phyloP scores from a whole-genome alignment of 2,888 invertebrate species.

The Andrena camellia region DNA sequence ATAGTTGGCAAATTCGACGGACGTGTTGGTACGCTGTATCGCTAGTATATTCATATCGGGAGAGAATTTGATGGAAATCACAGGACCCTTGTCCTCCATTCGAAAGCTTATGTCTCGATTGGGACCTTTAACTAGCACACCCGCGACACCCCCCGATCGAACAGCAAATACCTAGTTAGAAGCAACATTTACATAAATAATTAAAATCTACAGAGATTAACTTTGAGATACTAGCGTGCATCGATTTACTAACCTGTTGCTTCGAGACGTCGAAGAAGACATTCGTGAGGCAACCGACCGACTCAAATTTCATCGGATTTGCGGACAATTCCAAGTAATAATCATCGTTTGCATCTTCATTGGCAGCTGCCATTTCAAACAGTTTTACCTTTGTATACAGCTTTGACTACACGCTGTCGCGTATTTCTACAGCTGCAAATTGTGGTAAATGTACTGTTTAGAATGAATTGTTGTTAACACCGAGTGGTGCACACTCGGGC shows the following conservation, averaged over 20 bases:
- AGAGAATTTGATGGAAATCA: slow-evolving; percentile 97
- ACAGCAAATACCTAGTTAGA: slow-evolving; percentile 93
- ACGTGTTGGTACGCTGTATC: slow-evolving; percentile 93
- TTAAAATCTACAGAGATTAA: neutral
- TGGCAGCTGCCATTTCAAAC: slow-evolving; percentile 41
- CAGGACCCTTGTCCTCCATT: slow-evolving; percentile 96
- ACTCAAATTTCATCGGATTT: slow-evolving; percentile 95
- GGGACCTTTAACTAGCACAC: slow-evolving; percentile 96
- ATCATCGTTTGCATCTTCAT: slow-evolving; percentile 76
- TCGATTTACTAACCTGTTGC: slow-evolving; percentile 90
- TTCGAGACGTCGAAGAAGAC: slow-evolving; percentile 99
- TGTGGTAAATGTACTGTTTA: no score
- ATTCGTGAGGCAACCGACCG: slow-evolving; percentile 96
- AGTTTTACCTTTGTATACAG: neutral
- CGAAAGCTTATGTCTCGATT: slow-evolving; percentile 91
- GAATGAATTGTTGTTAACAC: no score
- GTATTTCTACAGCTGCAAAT: no score
- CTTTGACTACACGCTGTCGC: no score
- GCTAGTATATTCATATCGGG: slow-evolving; percentile 95
- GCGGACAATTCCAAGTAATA: slow-evolving; percentile 91
- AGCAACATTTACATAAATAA: slow-evolving; percentile 10
- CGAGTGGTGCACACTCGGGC: no score
- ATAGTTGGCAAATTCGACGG: slow-evolving; percentile 97
- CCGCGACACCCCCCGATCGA: slow-evolving; percentile 96
- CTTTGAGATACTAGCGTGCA: no score